Conservation (phyloP, 2,888 invertebrate genomes). For the Galerucella nymphaeae region DNA sequence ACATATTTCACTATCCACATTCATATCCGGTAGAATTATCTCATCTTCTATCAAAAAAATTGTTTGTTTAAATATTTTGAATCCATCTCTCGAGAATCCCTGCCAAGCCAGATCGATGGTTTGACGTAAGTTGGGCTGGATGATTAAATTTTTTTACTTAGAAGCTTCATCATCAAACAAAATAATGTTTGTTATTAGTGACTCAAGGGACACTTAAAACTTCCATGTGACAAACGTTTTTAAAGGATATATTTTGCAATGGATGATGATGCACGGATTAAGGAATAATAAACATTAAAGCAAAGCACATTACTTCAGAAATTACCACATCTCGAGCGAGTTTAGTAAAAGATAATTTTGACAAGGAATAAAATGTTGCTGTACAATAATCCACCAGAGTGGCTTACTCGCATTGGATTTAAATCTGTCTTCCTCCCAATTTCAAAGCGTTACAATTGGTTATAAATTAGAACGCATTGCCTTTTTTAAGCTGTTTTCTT, state of each 20-base stretch:
- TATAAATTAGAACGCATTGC: too few species aligned
- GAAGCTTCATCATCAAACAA: not conserved
- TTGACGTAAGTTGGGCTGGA: not conserved
- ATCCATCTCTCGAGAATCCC: slow-evolving; percentile 13
- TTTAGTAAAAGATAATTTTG: too few species aligned
- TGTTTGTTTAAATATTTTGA: slow-evolving; percentile 20
- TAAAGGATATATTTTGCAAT: slow-evolving; percentile 1
- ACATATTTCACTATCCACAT: slow-evolving; percentile 6
- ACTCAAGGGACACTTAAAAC: slow-evolving; percentile 11
- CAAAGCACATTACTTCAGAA: too few species aligned
- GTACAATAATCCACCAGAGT: too few species aligned
- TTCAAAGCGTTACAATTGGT: too few species aligned
- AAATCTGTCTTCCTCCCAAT: too few species aligned
- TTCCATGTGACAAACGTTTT: not conserved
- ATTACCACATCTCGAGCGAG: too few species aligned
- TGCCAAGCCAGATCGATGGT: not conserved
- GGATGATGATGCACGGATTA: not conserved
- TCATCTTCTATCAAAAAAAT: slow-evolving; percentile 8
- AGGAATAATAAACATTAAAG: not conserved
- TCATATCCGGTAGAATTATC: slow-evolving; percentile 16
- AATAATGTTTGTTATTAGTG: slow-evolving; percentile 16
- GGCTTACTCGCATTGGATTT: too few species aligned
- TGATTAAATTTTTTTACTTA: slow-evolving; percentile 23
- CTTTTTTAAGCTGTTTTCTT: too few species aligned
- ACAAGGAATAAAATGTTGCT: too few species aligned